phyloP scores from a whole-genome alignment of 2,797 vertebrate genomes.

The Adelosebastes latens region DNA sequence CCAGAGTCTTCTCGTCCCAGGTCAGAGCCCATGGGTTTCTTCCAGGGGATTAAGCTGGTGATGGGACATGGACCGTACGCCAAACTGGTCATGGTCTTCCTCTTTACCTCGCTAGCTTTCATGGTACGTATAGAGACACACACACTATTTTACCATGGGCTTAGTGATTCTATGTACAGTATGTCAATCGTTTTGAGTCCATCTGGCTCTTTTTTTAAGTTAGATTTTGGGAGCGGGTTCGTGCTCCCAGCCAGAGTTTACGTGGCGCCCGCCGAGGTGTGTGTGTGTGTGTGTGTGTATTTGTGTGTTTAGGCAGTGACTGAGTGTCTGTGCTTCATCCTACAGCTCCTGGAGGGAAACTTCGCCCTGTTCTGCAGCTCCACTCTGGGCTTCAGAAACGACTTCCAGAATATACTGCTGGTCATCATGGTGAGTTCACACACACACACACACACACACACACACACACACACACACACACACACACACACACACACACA shows the following conservation, averaged over 20 bases:
- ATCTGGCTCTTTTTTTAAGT: neutral
- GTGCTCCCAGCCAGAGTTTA: neutral
- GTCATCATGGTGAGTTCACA: constrained; percentile 91
- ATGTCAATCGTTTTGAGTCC: neutral
- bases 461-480: neutral
- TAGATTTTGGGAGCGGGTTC: neutral
- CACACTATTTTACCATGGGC: accelerated
- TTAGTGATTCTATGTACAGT: neutral
- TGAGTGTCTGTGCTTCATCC: constrained; percentile 19
- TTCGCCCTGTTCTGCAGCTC: constrained; percentile 96
- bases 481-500: neutral
- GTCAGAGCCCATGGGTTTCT: constrained; percentile 86
- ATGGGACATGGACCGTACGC: constrained; percentile 92
- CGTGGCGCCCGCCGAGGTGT: neutral
- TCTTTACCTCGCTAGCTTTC: constrained; percentile 95
- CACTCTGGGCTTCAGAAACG: constrained; percentile 91
- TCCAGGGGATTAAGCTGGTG: constrained; percentile 90
- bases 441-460: neutral
- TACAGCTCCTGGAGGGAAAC: constrained; percentile 97
- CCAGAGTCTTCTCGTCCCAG: constrained; percentile 83
- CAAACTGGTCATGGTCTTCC: constrained; percentile 93
- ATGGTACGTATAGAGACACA: constrained; percentile 85
- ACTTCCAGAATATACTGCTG: constrained; percentile 97
- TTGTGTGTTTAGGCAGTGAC: neutral
- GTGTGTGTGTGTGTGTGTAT: neutral